phyloP scores from a whole-genome alignment of 2,888 invertebrate genomes.

The Amiota communis region DNA sequence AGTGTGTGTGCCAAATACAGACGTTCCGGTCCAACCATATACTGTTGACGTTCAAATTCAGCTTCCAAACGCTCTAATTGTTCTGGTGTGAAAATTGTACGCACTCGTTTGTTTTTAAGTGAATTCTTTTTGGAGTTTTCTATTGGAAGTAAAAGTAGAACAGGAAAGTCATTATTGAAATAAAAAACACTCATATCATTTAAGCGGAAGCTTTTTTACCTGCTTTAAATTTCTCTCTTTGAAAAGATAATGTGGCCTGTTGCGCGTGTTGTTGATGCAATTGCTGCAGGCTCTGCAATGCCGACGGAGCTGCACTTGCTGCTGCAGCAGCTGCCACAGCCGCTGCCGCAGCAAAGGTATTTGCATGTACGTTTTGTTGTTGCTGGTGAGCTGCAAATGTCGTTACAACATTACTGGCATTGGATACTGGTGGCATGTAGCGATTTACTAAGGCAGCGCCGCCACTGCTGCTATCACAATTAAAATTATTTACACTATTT shows the following conservation, averaged over 20 bases:
- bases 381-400: conserved; percentile 48
- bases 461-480: conserved; percentile 67
- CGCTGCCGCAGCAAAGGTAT: conserved; percentile 58
- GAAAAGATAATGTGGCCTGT: conserved; percentile 64
- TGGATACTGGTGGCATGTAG: conserved; percentile 58
- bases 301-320: conserved; percentile 65
- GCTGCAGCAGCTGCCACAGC: conserved; percentile 62
- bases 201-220: conserved; percentile 53
- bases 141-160: conserved; percentile 44
- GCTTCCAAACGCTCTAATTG: conserved; percentile 94
- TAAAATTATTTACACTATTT: conserved; percentile 67
- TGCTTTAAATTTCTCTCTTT: conserved; percentile 70
- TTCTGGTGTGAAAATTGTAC: conserved; percentile 97
- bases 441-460: conserved; percentile 52
- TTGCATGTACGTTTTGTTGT: conserved; percentile 50
- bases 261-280: conserved; percentile 73
- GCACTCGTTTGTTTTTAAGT: conserved; percentile 86
- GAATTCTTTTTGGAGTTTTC: conserved; percentile 73
- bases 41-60: conserved; percentile 96
- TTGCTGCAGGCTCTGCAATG: conserved; percentile 72
- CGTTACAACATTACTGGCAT: conserved; percentile 37
- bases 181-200: not conserved
- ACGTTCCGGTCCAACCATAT: conserved; percentile 97
- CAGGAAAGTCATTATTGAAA: not conserved
- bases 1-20: conserved; percentile 84